Percentiles rank a stretch among this genome's conserved stretches.
These are phyloP conservation scores for Erpobdella octoculata DNA, from an alignment of 2,888 invertebrate species.

Conservation along the genomic window DNA sequence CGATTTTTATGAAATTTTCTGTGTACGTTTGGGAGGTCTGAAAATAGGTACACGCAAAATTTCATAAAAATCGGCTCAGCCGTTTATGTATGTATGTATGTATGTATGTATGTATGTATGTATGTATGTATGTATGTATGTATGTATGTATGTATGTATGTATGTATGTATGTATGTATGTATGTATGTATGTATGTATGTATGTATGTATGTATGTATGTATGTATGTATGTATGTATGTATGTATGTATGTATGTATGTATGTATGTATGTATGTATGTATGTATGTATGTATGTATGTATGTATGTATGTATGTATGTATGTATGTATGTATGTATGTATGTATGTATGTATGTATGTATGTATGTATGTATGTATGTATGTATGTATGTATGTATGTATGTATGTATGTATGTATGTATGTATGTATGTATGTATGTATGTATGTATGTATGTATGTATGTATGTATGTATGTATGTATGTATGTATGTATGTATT, in stretches of 20 bases:
- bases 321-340: constrained; percentile 1
- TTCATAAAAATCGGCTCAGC: too few species aligned
- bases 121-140: constrained; percentile 7
- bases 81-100: too few species aligned
- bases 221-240: constrained; percentile 20
- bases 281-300: constrained; percentile 1
- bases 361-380: constrained; percentile 1
- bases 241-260: constrained; percentile 23
- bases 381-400: constrained; percentile 1
- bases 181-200: neutral
- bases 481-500: too few species aligned
- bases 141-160: neutral
- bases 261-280: neutral
- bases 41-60: too few species aligned
- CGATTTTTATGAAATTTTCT: too few species aligned
- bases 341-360: constrained; percentile 1
- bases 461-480: constrained; percentile 1
- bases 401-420: constrained; percentile 1
- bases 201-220: neutral
- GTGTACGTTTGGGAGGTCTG: too few species aligned
- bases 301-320: constrained; percentile 1
- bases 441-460: constrained; percentile 1
- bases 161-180: neutral
- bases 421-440: constrained; percentile 1
- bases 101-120: constrained; percentile 9